Conservation (phyloP, 2,797 vertebrate species). For the Knipowitschia caucasica region DNA sequence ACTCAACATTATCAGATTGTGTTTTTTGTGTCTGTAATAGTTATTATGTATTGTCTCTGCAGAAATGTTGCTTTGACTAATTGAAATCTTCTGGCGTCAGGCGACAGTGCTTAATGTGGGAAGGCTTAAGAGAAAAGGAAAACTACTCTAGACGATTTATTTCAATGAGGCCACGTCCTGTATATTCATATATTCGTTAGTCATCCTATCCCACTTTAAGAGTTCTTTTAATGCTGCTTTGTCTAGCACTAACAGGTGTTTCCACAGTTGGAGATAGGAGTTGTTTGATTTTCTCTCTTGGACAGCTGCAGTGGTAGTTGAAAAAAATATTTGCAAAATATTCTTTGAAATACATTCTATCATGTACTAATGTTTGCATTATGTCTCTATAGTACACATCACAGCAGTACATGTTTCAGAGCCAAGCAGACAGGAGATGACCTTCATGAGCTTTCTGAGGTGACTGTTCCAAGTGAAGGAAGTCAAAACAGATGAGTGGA, state of each 20-base stretch:
- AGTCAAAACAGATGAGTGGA: constrained; percentile 89
- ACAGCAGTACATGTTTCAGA: constrained; percentile 48
- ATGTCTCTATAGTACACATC: constrained; percentile 25
- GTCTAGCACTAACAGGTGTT: constrained; percentile 57
- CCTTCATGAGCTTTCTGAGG: constrained; percentile 64
- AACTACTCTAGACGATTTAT: constrained; percentile 2
- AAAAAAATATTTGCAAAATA: constrained; percentile 2
- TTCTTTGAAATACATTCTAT: background rate
- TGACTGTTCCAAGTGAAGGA: constrained; percentile 70
- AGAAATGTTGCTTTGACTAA: background rate
- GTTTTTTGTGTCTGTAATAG: background rate
- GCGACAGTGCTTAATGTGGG: background rate
- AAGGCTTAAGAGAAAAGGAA: constrained; percentile 4
- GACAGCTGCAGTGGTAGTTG: constrained; percentile 46
- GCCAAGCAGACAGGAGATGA: constrained; percentile 55
- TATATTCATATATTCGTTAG: constrained; percentile 10
- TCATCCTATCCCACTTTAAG: constrained; percentile 18
- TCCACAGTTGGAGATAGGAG: constrained; percentile 53
- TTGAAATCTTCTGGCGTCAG: background rate
- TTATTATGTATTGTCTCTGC: background rate
- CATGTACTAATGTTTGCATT: background rate
- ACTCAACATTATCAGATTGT: too few species aligned
- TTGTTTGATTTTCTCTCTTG: constrained; percentile 56
- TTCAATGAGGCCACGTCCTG: constrained; percentile 12
- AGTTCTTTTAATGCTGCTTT: constrained; percentile 35